phyloP scores from a whole-genome alignment of 2,113 vertebrate genomes.

The Urocitellus parryii region DNA sequence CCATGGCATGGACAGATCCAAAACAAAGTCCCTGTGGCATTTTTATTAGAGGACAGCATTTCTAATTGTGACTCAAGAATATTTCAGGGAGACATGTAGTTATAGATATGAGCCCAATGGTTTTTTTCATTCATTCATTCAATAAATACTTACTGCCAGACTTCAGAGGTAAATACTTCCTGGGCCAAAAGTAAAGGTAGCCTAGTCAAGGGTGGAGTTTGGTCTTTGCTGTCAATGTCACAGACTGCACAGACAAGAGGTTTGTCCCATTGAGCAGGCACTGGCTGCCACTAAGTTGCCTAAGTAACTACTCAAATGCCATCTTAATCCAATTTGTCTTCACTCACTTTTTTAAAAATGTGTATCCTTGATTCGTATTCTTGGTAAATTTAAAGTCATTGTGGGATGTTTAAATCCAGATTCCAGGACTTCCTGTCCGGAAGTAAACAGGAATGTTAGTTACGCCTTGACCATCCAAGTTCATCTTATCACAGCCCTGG shows the following conservation, averaged over 20 bases:
- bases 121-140: not conserved
- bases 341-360: no score
- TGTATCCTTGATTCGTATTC: not conserved
- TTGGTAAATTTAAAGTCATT: not conserved
- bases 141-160: not conserved
- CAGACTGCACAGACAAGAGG: accelerated
- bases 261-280: not conserved
- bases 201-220: not conserved
- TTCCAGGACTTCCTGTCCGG: not conserved
- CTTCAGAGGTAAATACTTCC: not conserved
- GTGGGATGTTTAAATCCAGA: not conserved
- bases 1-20: no score
- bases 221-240: accelerated
- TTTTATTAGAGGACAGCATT: not conserved
- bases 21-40: not conserved
- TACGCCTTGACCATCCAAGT: not conserved
- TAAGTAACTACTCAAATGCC: not conserved
- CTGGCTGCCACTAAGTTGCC: not conserved
- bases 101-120: not conserved
- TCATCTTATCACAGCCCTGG: not conserved
- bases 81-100: not conserved
- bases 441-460: not conserved
- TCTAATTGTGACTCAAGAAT: not conserved
- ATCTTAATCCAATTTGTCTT: not conserved
- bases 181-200: not conserved